Conservation (phyloP, 2,797 vertebrate genomes). For the Rhadinocentrus ornatus region DNA sequence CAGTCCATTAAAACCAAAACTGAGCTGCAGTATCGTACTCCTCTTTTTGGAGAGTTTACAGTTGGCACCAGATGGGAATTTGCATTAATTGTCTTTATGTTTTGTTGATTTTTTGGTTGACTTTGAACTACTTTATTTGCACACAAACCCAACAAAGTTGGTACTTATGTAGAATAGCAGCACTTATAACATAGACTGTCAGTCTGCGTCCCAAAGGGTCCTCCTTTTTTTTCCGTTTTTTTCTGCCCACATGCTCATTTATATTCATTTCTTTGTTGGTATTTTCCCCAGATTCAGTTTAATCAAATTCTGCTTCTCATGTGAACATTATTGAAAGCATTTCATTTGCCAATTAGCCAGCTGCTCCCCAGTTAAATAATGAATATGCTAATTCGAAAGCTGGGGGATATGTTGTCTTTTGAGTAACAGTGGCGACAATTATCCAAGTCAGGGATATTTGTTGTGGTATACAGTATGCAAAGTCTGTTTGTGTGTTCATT, state of each 20-base stretch:
- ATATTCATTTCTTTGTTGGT: slow-evolving; percentile 58
- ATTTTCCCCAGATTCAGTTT: slow-evolving; percentile 75
- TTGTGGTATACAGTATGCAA: slow-evolving; percentile 30
- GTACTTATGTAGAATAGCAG: slow-evolving; percentile 27
- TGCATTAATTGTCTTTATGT: slow-evolving; percentile 13
- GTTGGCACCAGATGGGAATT: slow-evolving; percentile 14
- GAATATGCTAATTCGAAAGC: slow-evolving; percentile 80
- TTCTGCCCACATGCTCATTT: slow-evolving; percentile 33
- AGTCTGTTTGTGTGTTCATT: not conserved
- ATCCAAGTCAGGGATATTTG: slow-evolving; percentile 60
- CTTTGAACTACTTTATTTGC: slow-evolving; percentile 39
- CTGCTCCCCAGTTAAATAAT: slow-evolving; percentile 79
- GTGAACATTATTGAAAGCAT: slow-evolving; percentile 79
- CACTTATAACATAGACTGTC: slow-evolving; percentile 25
- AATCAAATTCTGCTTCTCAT: slow-evolving; percentile 76
- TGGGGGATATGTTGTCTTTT: slow-evolving; percentile 76
- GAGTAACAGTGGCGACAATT: slow-evolving; percentile 71
- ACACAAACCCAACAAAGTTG: slow-evolving; percentile 37
- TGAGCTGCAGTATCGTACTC: slow-evolving; percentile 9
- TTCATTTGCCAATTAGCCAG: slow-evolving; percentile 82
- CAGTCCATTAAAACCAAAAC: slow-evolving; percentile 65
- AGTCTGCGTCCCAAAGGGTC: slow-evolving; percentile 46
- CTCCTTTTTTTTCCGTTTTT: not conserved
- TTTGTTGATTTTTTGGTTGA: slow-evolving; percentile 28
- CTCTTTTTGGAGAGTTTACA: slow-evolving; percentile 17